Evolutionary conservation across 2,113 vertebrate species (phyloP).

Genomic region (Nycticryphes semicollaris): DNA sequence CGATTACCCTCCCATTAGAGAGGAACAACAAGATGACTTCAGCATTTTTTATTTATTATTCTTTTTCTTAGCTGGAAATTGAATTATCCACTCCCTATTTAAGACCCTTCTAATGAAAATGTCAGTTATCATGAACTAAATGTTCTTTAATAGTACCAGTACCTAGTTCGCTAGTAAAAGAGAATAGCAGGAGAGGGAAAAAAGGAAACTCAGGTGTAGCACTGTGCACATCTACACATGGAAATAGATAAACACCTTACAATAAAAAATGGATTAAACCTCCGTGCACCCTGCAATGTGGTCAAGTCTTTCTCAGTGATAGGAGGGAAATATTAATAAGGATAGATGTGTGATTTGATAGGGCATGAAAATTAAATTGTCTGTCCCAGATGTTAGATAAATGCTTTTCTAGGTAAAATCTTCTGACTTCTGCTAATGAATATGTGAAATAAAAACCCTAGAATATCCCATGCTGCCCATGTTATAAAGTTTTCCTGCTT

Average conservation of each 20-base stretch:
- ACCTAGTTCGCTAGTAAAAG: background rate
- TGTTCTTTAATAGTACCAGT: background rate
- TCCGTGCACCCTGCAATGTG: background rate
- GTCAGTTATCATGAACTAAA: constrained; percentile 3
- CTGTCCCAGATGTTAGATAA: background rate
- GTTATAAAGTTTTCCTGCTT: background rate
- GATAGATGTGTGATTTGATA: background rate
- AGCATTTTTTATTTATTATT: constrained; percentile 54
- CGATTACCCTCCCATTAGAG: background rate
- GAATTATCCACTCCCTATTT: constrained; percentile 8
- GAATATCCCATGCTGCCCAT: background rate
- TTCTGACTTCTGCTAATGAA: background rate
- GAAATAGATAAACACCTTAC: background rate
- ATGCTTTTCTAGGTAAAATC: background rate
- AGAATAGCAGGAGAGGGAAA: background rate
- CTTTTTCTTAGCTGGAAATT: constrained; percentile 46
- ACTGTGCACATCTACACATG: background rate
- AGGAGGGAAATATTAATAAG: background rate
- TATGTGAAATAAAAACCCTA: background rate
- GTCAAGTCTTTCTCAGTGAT: background rate
- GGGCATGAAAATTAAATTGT: background rate
- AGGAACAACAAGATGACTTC: background rate
- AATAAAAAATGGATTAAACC: background rate
- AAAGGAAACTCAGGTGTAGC: background rate
- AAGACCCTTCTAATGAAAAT: constrained; percentile 23